These are phyloP conservation scores for Cerastis leucographa DNA, from an alignment of 2,888 invertebrate genomes.

Conservation along the genomic window DNA sequence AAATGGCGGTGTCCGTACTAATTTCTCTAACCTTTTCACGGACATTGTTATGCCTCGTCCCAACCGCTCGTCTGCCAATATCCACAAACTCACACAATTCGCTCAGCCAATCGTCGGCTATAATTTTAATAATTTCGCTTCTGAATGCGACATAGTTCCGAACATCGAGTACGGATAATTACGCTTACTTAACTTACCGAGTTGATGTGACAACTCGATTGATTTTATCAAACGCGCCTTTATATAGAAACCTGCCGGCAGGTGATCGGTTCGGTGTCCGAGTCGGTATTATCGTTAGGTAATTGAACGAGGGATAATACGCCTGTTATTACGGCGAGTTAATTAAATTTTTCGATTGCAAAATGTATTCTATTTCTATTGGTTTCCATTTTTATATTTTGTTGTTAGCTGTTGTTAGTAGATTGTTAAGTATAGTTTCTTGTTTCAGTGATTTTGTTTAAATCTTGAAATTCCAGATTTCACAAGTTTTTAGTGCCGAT, in stretches of 20 bases:
- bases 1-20: not conserved
- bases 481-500: not conserved
- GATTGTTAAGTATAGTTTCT: not conserved
- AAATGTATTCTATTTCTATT: constrained; percentile 38
- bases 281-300: constrained; percentile 68
- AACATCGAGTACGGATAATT: constrained; percentile 52
- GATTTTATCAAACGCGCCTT: constrained; percentile 68
- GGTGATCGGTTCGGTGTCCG: constrained; percentile 66
- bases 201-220: constrained; percentile 63
- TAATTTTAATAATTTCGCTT: constrained; percentile 30
- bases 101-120: constrained; percentile 6
- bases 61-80: not conserved
- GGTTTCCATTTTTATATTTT: constrained; percentile 51
- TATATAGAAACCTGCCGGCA: constrained; percentile 64
- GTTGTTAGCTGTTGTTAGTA: constrained; percentile 18
- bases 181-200: constrained; percentile 47
- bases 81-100: not conserved
- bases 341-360: constrained; percentile 64
- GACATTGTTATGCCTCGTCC: not conserved
- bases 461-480: not conserved
- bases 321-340: constrained; percentile 60
- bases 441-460: constrained; percentile 3
- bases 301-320: constrained; percentile 69
- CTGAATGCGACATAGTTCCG: constrained; percentile 26
- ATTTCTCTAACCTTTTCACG: not conserved